Percentiles rank a stretch among this genome's conserved stretches.
phyloP scores from a whole-genome alignment of 2,888 invertebrate genomes.

The Heteromurus nitidus region DNA sequence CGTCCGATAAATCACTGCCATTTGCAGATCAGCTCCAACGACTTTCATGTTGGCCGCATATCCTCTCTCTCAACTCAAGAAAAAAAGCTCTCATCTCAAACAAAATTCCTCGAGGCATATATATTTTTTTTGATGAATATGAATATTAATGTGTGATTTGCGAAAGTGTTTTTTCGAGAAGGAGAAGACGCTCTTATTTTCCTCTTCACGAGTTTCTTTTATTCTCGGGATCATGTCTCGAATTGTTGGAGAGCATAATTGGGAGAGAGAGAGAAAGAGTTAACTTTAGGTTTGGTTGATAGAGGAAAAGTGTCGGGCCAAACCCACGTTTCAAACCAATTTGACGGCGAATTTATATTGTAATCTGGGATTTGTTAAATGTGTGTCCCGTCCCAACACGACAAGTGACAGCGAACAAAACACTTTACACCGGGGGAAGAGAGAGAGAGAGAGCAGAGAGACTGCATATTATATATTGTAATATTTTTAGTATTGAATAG shows the following conservation, averaged over 20 bases:
- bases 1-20: slow-evolving; percentile 55
- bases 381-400: neutral
- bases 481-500: no score
- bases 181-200: neutral
- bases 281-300: neutral
- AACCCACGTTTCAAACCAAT: neutral
- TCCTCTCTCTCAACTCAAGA: no score
- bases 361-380: neutral
- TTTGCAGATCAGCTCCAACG: slow-evolving; percentile 43
- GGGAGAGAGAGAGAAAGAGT: neutral
- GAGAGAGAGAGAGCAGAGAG: no score
- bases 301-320: neutral
- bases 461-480: no score
- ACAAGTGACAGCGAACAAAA: no score
- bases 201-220: neutral
- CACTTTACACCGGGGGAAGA: no score
- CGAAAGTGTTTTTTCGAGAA: neutral
- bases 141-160: no score
- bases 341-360: neutral
- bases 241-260: no score
- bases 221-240: no score
- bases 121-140: no score
- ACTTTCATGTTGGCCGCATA: slow-evolving; percentile 61
- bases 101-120: no score
- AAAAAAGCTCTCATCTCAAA: neutral